Percentiles rank a stretch among this genome's conserved stretches.
These are phyloP conservation scores for Riparia riparia DNA, from an alignment of 2,113 vertebrate genomes.

Conservation along the genomic window DNA sequence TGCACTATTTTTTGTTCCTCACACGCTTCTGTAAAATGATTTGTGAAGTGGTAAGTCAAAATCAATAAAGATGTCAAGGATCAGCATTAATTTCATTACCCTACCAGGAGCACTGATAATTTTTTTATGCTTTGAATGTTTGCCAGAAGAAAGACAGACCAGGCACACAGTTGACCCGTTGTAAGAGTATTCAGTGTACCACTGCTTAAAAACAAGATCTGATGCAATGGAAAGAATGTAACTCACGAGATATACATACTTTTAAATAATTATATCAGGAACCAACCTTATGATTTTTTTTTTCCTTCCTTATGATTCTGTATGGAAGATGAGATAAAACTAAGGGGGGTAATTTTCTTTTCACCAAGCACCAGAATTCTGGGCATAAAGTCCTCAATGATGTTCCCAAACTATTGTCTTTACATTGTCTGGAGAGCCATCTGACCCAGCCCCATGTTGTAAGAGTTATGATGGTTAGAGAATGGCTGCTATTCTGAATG, in stretches of 20 bases:
- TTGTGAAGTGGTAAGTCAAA: neutral
- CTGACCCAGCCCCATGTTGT: neutral
- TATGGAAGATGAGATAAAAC: neutral
- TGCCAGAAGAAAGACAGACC: slow-evolving; percentile 5
- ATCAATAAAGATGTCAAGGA: slow-evolving; percentile 4
- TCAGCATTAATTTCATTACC: slow-evolving; percentile 12
- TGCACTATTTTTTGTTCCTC: neutral
- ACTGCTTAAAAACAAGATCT: neutral
- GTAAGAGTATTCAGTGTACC: neutral
- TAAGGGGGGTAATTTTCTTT: neutral
- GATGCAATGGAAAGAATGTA: neutral
- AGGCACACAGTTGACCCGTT: neutral
- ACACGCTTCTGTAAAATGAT: neutral
- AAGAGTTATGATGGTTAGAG: neutral
- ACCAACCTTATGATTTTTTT: neutral
- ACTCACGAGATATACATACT: neutral
- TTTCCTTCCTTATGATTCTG: neutral
- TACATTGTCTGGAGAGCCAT: neutral
- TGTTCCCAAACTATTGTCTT: neutral
- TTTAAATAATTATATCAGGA: neutral
- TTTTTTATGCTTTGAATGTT: neutral
- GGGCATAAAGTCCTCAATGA: neutral
- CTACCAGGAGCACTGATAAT: neutral
- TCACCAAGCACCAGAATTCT: neutral
- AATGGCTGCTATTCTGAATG: neutral